Percentiles rank a stretch among this genome's conserved stretches.
These are phyloP conservation scores for Laspeyria flexula DNA, from an alignment of 2,888 invertebrate species.

Conservation along the genomic window DNA sequence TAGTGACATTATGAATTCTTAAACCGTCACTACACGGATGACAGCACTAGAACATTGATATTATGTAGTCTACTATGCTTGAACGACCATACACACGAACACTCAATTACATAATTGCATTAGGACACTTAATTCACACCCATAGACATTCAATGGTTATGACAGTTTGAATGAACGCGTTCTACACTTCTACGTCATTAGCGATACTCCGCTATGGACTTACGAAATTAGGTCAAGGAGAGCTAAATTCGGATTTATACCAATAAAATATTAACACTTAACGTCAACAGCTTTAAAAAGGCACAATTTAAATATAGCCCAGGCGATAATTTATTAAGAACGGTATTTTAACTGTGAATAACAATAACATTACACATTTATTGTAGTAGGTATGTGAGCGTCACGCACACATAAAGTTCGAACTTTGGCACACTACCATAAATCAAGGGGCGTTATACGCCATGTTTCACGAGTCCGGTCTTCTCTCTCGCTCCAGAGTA, in stretches of 20 bases:
- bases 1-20: too few relatives aligned
- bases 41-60: slow-evolving; percentile 39
- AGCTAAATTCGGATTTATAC: slow-evolving; percentile 35
- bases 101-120: slow-evolving; percentile 45
- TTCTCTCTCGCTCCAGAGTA: slow-evolving; percentile 71
- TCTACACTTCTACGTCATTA: slow-evolving; percentile 55
- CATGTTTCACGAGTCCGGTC: slow-evolving; percentile 82
- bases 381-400: slow-evolving; percentile 51
- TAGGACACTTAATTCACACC: slow-evolving; percentile 43
- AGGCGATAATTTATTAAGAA: slow-evolving; percentile 17
- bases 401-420: slow-evolving; percentile 81
- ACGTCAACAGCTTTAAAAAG: slow-evolving; percentile 20
- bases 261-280: slow-evolving; percentile 27
- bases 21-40: too few relatives aligned
- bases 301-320: slow-evolving; percentile 8
- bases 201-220: slow-evolving; percentile 45
- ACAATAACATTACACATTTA: slow-evolving; percentile 44
- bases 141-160: slow-evolving; percentile 56
- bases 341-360: slow-evolving; percentile 30
- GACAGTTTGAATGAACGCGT: slow-evolving; percentile 61
- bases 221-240: slow-evolving; percentile 60
- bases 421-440: slow-evolving; percentile 85
- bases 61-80: slow-evolving; percentile 45
- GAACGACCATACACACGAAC: slow-evolving; percentile 34
- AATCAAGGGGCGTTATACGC: slow-evolving; percentile 87